Conservation (phyloP, 2,797 vertebrate genomes). For the Orientallactaga sibirica region DNA sequence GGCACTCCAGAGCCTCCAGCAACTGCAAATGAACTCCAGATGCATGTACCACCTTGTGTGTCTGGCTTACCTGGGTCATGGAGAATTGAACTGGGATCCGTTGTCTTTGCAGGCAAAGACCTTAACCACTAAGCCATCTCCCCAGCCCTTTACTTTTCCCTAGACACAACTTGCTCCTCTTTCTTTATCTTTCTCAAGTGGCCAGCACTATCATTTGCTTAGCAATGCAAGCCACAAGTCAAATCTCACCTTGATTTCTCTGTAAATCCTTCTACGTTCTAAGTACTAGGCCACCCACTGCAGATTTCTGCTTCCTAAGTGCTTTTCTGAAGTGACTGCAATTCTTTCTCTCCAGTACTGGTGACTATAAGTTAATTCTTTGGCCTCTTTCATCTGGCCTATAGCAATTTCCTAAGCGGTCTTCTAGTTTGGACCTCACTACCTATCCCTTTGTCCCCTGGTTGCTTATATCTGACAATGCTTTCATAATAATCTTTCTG, state of each 20-base stretch:
- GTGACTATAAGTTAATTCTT: background rate
- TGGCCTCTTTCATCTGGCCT: background rate
- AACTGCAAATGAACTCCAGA: too few relatives aligned
- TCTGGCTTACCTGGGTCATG: too few relatives aligned
- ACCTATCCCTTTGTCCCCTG: background rate
- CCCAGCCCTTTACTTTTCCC: background rate
- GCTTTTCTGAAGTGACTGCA: background rate
- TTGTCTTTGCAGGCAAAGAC: too few relatives aligned
- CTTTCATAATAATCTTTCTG: background rate
- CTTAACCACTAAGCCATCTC: too few relatives aligned
- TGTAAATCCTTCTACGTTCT: background rate
- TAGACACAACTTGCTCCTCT: background rate
- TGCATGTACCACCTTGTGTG: too few relatives aligned
- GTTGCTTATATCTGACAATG: background rate
- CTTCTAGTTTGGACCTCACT: background rate
- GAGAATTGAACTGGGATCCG: too few relatives aligned
- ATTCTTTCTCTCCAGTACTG: background rate
- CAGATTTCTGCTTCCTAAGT: conserved; percentile 11
- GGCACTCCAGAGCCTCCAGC: too few relatives aligned
- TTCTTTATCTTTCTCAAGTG: background rate
- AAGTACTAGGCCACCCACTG: background rate
- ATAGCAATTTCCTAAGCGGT: background rate
- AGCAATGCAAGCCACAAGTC: background rate
- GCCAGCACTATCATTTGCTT: background rate
- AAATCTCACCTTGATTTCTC: background rate